These are phyloP conservation scores for Tor tambroides DNA, from an alignment of 2,113 vertebrate genomes.

Conservation along the genomic window DNA sequence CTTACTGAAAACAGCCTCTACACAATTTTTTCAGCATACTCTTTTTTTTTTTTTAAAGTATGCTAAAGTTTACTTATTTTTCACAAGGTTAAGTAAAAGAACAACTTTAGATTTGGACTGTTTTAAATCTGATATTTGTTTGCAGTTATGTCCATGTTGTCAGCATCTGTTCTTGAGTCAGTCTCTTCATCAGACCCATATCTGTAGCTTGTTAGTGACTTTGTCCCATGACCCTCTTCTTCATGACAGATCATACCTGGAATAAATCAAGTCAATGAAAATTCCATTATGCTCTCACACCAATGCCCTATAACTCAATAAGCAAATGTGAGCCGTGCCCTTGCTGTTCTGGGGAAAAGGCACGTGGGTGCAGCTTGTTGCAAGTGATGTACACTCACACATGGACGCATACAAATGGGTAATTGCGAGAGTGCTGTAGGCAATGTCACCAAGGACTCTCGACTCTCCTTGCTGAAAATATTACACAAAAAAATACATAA, in stretches of 20 bases:
- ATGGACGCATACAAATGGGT: constrained; percentile 16
- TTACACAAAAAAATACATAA: not conserved
- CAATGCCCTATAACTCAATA: constrained; percentile 52
- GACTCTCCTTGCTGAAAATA: constrained; percentile 23
- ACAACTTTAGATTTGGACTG: too few species aligned
- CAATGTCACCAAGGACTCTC: constrained; percentile 42
- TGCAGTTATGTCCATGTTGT: too few species aligned
- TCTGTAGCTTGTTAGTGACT: constrained; percentile 58
- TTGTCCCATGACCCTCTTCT: constrained; percentile 58
- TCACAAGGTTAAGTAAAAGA: too few species aligned
- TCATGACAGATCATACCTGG: constrained; percentile 52
- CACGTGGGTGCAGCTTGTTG: constrained; percentile 34
- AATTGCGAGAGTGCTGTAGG: constrained; percentile 40
- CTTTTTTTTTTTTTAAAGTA: too few species aligned
- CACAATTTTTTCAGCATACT: too few species aligned
- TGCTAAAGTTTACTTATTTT: too few species aligned
- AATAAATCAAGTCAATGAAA: constrained; percentile 56
- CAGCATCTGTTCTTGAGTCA: constrained; percentile 27
- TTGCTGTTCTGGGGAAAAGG: constrained; percentile 9
- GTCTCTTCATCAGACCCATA: constrained; percentile 62
- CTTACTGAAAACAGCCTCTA: too few species aligned
- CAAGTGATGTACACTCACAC: constrained; percentile 17
- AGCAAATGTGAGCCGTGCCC: constrained; percentile 46
- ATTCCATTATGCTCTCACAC: constrained; percentile 51
- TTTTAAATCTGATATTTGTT: constrained; percentile 11